phyloP scores from a whole-genome alignment of 2,113 vertebrate species.

The Ageneiosus marmoratus region DNA sequence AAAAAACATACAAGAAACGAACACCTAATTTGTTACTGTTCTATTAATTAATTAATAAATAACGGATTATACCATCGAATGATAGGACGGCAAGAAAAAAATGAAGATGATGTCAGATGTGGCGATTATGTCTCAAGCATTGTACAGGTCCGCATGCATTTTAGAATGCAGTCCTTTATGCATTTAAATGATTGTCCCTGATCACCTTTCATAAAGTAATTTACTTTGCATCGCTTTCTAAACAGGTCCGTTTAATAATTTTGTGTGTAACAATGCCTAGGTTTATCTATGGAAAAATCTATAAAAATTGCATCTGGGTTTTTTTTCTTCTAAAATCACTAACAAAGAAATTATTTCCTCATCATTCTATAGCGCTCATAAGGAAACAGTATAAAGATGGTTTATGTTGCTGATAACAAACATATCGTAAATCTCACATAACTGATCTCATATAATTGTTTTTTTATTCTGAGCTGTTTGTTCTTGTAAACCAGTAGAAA shows the following conservation, averaged over 20 bases:
- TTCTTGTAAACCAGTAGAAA: conserved; percentile 25
- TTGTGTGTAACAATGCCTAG: not conserved
- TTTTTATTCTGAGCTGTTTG: not conserved
- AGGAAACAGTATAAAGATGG: too few relatives aligned
- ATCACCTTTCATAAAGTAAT: not conserved
- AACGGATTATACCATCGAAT: not conserved
- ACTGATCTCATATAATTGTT: not conserved
- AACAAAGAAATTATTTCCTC: not conserved
- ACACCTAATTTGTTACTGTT: too few relatives aligned
- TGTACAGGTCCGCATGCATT: too few relatives aligned
- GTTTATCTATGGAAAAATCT: not conserved
- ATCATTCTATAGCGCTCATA: not conserved
- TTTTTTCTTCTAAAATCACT: not conserved
- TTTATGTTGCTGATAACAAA: not conserved
- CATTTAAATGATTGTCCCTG: not conserved
- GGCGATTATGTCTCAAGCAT: not conserved
- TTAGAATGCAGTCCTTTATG: not conserved
- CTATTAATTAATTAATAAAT: too few relatives aligned
- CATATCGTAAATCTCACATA: too few relatives aligned
- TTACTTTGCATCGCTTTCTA: too few relatives aligned
- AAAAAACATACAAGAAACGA: too few relatives aligned
- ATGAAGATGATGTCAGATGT: not conserved
- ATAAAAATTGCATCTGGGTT: not conserved
- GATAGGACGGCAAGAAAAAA: not conserved
- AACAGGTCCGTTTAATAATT: not conserved